Evolutionary conservation across 2,888 invertebrate species (phyloP).

Genomic region (Nephrotoma appendiculata): DNA sequence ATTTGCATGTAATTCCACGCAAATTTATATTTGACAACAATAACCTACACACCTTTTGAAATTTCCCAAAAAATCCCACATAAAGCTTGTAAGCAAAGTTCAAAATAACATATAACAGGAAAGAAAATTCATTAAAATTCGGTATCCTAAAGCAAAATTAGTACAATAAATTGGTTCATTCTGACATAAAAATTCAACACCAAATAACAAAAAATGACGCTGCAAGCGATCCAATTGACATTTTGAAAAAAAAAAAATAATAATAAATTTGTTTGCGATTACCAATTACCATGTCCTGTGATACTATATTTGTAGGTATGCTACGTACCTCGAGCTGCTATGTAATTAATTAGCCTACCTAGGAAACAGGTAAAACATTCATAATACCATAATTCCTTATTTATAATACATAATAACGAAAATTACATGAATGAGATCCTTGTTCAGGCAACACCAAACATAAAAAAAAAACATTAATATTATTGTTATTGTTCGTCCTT

Average conservation of each 20-base stretch:
- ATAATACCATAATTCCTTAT: neutral
- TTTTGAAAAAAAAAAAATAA: neutral
- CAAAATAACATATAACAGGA: too few species aligned
- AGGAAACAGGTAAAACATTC: neutral
- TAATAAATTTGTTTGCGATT: neutral
- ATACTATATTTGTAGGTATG: neutral
- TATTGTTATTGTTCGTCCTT: neutral
- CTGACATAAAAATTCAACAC: neutral
- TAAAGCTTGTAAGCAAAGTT: too few species aligned
- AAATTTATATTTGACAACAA: too few species aligned
- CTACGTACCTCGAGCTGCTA: neutral
- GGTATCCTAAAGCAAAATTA: neutral
- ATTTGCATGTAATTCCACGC: too few species aligned
- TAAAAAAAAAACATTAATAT: neutral
- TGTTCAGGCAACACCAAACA: neutral
- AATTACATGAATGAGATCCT: neutral
- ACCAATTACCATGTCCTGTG: neutral
- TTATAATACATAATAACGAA: neutral
- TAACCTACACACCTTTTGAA: too few species aligned
- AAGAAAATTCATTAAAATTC: neutral
- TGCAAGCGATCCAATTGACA: neutral
- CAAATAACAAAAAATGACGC: neutral
- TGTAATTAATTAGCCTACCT: neutral
- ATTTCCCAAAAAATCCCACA: too few species aligned
- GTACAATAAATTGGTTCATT: neutral